These are phyloP conservation scores for Bujurquina vittata DNA, from an alignment of 2,113 vertebrate species.

Conservation along the genomic window DNA sequence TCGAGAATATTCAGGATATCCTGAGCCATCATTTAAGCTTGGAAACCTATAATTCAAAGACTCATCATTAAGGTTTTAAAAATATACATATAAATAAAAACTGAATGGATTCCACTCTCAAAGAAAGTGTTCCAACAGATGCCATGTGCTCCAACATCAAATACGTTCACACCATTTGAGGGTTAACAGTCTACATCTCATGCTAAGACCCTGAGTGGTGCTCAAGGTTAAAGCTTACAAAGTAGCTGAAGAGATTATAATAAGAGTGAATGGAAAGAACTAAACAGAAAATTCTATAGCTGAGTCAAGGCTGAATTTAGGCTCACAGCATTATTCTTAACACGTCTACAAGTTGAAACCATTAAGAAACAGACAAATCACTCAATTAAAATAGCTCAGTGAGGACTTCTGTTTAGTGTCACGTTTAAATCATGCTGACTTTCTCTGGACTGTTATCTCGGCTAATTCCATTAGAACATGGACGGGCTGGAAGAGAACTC, in stretches of 20 bases:
- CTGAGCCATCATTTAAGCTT: not conserved
- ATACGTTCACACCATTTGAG: not conserved
- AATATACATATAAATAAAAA: rapidly evolving
- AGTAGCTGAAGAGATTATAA: conserved; percentile 10
- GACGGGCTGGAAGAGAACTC: conserved; percentile 81
- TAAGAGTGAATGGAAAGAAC: not conserved
- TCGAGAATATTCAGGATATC: not conserved
- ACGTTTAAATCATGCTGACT: conserved; percentile 87
- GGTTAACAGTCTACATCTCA: conserved; percentile 10
- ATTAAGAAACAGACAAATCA: conserved; percentile 91
- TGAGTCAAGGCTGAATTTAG: not conserved
- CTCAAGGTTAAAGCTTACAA: conserved; percentile 17
- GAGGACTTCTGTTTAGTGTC: conserved; percentile 77
- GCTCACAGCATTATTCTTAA: conserved; percentile 84
- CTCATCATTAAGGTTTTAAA: not conserved
- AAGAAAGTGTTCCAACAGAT: not conserved
- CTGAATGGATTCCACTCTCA: rapidly evolving
- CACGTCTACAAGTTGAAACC: conserved; percentile 79
- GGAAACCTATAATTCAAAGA: not conserved
- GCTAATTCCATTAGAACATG: conserved; percentile 82
- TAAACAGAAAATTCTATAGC: conserved; percentile 42
- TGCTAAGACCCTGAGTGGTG: not conserved
- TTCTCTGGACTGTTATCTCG: conserved; percentile 69
- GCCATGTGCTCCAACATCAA: not conserved
- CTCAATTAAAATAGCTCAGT: conserved; percentile 88